A percentile compares a stretch with the other conserved stretches of the same genome.
These are phyloP conservation scores for Rousettus madagascariensis DNA, from an alignment of 2,797 vertebrate species.

Conservation along the genomic window DNA sequence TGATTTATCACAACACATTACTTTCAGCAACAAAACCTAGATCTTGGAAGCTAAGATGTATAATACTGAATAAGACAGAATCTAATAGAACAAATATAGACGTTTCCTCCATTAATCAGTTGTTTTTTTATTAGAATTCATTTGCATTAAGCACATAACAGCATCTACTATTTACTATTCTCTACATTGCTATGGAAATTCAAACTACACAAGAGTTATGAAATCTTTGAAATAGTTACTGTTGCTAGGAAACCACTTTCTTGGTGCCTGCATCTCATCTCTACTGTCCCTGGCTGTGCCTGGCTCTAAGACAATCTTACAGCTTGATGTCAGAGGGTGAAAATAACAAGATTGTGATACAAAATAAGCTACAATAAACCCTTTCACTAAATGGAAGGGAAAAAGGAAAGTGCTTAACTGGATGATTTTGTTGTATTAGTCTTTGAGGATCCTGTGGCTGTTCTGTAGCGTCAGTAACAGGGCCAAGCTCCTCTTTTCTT, in stretches of 20 bases:
- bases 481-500: background rate
- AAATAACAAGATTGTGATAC: slow-evolving; percentile 58
- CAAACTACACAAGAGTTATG: slow-evolving; percentile 72
- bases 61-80: slow-evolving; percentile 36
- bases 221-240: slow-evolving; percentile 79
- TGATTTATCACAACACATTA: slow-evolving; percentile 24
- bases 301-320: slow-evolving; percentile 71
- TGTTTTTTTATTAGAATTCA: slow-evolving; percentile 50
- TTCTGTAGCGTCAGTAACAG: background rate
- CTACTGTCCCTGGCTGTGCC: slow-evolving; percentile 73
- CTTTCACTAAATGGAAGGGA: slow-evolving; percentile 45
- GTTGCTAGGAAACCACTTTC: slow-evolving; percentile 87
- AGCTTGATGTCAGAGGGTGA: slow-evolving; percentile 67
- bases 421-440: background rate
- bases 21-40: background rate
- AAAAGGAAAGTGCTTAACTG: slow-evolving; percentile 57
- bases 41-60: slow-evolving; percentile 51
- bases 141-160: slow-evolving; percentile 69
- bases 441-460: background rate
- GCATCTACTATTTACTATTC: slow-evolving; percentile 72
- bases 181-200: slow-evolving; percentile 73
- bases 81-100: slow-evolving; percentile 34
- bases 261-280: slow-evolving; percentile 77
- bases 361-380: slow-evolving; percentile 64
- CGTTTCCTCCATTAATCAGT: slow-evolving; percentile 58